Percentiles rank a stretch among this genome's conserved stretches.
phyloP scores from a whole-genome alignment of 2,888 invertebrate species.

The Microctonus hyperodae region DNA sequence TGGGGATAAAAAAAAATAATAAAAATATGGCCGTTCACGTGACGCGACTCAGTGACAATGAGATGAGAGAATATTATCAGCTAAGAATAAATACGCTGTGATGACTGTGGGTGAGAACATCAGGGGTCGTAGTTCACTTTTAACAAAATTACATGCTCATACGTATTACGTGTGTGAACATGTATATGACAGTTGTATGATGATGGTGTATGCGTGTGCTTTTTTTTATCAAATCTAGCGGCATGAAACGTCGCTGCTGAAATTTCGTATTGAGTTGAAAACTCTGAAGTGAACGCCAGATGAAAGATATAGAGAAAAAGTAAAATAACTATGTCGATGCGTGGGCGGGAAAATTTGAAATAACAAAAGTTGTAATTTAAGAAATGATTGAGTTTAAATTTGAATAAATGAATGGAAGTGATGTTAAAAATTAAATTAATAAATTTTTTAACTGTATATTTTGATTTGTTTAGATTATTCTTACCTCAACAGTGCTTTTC shows the following conservation, averaged over 20 bases:
- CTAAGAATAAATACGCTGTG: not conserved
- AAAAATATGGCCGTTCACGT: not conserved
- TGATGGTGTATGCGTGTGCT: not conserved
- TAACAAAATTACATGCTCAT: too few relatives aligned
- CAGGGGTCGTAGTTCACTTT: not conserved
- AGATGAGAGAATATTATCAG: not conserved
- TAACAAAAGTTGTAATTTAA: not conserved
- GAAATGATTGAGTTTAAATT: not conserved
- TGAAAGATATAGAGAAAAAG: not conserved
- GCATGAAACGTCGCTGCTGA: not conserved
- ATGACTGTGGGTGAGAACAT: not conserved
- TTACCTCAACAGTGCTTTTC: conserved; percentile 59
- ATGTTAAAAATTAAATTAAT: not conserved
- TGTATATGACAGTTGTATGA: not conserved
- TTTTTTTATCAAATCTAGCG: too few relatives aligned
- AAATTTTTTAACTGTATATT: not conserved
- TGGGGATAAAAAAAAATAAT: not conserved
- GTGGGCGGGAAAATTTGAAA: conserved; percentile 4
- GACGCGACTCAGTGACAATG: not conserved
- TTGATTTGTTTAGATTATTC: not conserved
- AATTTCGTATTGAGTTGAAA: not conserved
- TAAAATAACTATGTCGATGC: not conserved
- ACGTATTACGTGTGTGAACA: not conserved
- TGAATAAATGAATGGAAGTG: not conserved
- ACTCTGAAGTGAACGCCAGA: not conserved